phyloP scores from a whole-genome alignment of 2,113 vertebrate genomes.

The Hiodon tergisus region DNA sequence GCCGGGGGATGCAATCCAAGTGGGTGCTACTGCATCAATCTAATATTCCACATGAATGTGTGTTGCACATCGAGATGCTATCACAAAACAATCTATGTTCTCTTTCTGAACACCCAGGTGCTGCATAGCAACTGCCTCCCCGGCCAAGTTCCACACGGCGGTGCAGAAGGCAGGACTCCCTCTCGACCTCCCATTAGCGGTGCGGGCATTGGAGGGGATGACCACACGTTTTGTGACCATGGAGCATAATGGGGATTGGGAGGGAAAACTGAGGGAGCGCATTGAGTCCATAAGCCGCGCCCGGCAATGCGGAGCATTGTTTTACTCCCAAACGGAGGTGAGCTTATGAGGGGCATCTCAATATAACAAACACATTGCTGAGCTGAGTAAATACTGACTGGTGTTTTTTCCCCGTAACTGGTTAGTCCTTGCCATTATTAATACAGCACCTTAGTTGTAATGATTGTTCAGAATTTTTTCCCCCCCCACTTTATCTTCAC shows the following conservation, averaged over 20 bases:
- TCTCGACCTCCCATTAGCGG: constrained; percentile 58
- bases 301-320: constrained; percentile 22
- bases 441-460: no score
- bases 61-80: background rate
- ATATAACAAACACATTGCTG: background rate
- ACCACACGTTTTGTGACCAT: constrained; percentile 61
- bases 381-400: background rate
- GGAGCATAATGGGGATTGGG: constrained; percentile 67
- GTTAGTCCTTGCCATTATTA: no score
- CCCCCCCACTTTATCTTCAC: no score
- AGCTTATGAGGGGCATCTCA: background rate
- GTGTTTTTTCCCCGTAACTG: no score
- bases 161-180: constrained; percentile 66
- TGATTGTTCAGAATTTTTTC: no score
- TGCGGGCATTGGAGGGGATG: constrained; percentile 61
- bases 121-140: constrained; percentile 81
- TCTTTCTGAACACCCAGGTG: constrained; percentile 52
- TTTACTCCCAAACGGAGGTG: constrained; percentile 7
- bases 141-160: constrained; percentile 77
- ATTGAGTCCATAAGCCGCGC: constrained; percentile 43
- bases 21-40: no score
- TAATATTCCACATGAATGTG: no score
- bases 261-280: constrained; percentile 51
- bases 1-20: no score
- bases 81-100: background rate